phyloP scores from a whole-genome alignment of 2,113 vertebrate genomes.

The Uria aalge region DNA sequence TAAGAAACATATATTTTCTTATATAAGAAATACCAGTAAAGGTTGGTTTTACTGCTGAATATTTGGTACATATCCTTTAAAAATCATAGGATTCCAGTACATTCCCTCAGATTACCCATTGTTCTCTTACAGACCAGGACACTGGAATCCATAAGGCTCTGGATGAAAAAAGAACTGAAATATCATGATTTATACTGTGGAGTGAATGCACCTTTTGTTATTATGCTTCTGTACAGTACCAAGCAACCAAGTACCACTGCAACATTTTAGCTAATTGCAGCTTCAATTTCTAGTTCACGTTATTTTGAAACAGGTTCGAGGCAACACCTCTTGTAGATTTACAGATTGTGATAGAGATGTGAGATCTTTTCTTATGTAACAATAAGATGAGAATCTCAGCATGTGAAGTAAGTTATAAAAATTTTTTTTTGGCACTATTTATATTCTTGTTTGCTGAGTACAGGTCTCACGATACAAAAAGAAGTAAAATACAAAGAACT shows the following conservation, averaged over 20 bases:
- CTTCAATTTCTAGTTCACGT: background rate
- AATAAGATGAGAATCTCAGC: background rate
- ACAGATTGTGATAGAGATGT: background rate
- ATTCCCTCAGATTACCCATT: background rate
- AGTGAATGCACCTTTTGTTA: background rate
- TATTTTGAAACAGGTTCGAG: background rate
- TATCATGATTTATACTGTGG: background rate
- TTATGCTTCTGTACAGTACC: background rate
- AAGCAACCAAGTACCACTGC: background rate
- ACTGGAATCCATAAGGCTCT: background rate
- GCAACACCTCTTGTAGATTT: background rate
- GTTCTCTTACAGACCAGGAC: background rate
- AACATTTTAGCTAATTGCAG: background rate
- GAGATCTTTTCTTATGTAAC: background rate
- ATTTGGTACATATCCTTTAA: background rate
- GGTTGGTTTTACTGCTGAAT: background rate
- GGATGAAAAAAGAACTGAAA: background rate
- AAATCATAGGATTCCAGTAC: background rate
- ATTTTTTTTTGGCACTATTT: background rate
- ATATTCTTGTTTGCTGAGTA: background rate
- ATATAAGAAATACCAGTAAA: background rate
- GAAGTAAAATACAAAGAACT: constrained; percentile 30
- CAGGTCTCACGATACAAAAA: background rate
- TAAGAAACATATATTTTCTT: background rate
- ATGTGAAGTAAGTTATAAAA: background rate